Base-by-base conservation (phyloP, 2,797 vertebrate genomes). In the Crenuchus spilurus region DNA sequence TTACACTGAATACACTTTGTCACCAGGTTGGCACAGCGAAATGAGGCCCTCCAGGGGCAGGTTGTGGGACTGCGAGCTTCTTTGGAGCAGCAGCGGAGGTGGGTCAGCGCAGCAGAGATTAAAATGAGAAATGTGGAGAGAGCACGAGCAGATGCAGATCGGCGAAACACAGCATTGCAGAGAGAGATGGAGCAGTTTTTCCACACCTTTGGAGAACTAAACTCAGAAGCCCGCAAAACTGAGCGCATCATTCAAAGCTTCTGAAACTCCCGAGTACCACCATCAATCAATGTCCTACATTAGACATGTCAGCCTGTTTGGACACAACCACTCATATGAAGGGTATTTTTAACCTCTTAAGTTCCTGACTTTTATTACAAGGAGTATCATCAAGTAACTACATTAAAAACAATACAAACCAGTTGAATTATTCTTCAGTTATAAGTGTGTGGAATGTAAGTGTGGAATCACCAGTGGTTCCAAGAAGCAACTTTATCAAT, bases 111-210 rank as follows among this genome's bases (percentile, higher is more conserved):
- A 0, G 87, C 82, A 0, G 92, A 95, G 87, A 85, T 87, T 81
- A 92, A 92, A 83, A 90, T 90, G 73, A 76, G 67, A 44, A 91
- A 93, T 2, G 88, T 91, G 33, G 91, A 94, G 76, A 85, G 74
- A 39, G 93, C 90, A 14, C 88, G 90, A 51, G 88, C 82, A 0
- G 90, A 93, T 0, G 92, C 91, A 0, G 90, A 95, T 84, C 87
- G 44, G 10, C 84, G 85, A 11, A 95, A 95, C 16, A 8, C 82
- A 78, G 84, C 49, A 0, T 88, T 95, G 70, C 92, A 94, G 76
- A 86, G 68, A 13, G 92, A 94, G 83, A 94, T 91, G 90, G 92
- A 94, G 78, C 72, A 89, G 44, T 93, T 94, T 83, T 94, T 92
- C 65, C 80, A 91, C 72, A 93, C 86, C 71, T 92, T 91, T 0